These are phyloP conservation scores for Psettodes erumei DNA, from an alignment of 2,113 vertebrate species.

Conservation along the genomic window DNA sequence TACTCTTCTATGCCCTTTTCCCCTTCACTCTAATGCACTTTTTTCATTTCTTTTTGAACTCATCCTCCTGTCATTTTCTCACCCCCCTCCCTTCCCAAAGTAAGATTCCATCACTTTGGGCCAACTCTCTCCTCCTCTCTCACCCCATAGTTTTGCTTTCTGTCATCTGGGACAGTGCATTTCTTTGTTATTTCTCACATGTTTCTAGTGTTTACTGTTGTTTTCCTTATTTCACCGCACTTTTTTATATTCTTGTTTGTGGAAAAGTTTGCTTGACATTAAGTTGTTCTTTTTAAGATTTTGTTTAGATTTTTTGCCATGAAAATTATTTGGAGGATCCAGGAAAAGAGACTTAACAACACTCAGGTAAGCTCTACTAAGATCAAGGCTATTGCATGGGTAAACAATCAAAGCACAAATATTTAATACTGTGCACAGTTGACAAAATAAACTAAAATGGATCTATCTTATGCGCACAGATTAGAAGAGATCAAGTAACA, in stretches of 20 bases:
- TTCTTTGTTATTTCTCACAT: constrained; percentile 25
- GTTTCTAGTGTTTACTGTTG: neutral
- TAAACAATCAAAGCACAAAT: constrained; percentile 7
- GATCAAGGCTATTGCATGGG: constrained; percentile 54
- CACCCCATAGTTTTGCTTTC: constrained; percentile 27
- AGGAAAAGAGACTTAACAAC: constrained; percentile 25
- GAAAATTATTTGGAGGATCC: constrained; percentile 12
- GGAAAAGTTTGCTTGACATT: constrained; percentile 47
- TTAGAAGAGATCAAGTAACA: neutral
- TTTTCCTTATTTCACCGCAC: constrained; percentile 29
- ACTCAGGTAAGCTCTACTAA: constrained; percentile 68
- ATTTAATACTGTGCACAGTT: neutral
- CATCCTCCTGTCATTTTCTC: neutral
- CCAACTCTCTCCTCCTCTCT: constrained; percentile 48
- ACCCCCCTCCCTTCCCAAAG: constrained; percentile 27
- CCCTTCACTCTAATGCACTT: constrained; percentile 11
- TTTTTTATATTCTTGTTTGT: constrained; percentile 32
- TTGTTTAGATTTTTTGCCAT: constrained; percentile 9
- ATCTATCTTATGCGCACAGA: neutral
- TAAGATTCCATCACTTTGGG: constrained; percentile 48
- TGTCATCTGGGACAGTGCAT: constrained; percentile 40
- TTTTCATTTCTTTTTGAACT: constrained; percentile 8
- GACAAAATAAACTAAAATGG: neutral
- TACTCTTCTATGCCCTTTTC: neutral
- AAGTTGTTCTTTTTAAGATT: constrained; percentile 21